These are phyloP conservation scores for Andinoacara biseriatus DNA, from an alignment of 2,113 vertebrate species.

Conservation along the genomic window DNA sequence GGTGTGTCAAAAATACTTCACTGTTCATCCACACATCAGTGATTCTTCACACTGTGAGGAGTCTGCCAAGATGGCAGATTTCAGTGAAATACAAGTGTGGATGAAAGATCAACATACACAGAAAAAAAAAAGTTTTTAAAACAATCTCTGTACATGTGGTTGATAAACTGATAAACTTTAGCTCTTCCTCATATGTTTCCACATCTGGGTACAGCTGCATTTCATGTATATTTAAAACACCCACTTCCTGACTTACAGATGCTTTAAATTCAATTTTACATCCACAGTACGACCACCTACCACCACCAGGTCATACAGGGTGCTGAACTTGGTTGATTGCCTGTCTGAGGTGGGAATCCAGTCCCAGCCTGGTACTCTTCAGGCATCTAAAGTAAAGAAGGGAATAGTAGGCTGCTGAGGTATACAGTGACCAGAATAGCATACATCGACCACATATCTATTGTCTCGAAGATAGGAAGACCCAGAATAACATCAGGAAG, in stretches of 20 bases:
- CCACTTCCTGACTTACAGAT: background rate
- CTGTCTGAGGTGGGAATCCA: background rate
- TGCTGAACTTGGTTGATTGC: background rate
- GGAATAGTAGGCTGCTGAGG: too few relatives aligned
- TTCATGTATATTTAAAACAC: background rate
- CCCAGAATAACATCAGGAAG: background rate
- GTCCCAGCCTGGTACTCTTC: background rate
- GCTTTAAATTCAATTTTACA: background rate
- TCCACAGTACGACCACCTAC: background rate
- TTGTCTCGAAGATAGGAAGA: background rate
- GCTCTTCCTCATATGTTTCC: background rate
- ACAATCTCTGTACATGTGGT: background rate
- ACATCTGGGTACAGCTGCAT: slow-evolving; percentile 1
- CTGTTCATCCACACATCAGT: background rate
- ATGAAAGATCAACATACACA: background rate
- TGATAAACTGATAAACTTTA: background rate
- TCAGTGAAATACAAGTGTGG: background rate
- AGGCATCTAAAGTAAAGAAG: background rate
- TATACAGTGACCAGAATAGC: background rate
- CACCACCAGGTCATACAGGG: background rate
- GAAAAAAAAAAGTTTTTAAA: background rate
- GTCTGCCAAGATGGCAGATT: background rate
- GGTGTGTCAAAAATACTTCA: background rate
- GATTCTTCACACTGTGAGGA: background rate
- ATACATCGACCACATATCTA: background rate